Percentiles rank a stretch among this genome's conserved stretches.
phyloP scores from a whole-genome alignment of 2,113 vertebrate genomes.

The Apteryx owenii region DNA sequence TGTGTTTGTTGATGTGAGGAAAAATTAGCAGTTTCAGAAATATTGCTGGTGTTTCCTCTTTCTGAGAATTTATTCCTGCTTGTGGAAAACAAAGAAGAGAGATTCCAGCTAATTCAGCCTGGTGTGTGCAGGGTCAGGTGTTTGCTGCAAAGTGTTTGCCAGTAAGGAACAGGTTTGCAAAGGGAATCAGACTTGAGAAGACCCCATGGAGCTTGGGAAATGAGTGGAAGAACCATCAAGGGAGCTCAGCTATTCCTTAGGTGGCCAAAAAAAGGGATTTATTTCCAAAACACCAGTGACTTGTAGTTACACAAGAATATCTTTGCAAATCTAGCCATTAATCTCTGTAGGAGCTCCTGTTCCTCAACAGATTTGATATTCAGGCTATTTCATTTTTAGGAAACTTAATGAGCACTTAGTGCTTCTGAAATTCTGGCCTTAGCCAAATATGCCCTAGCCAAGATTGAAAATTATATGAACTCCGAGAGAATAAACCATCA shows the following conservation, averaged over 20 bases:
- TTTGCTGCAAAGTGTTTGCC: accelerated
- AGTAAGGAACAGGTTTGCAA: background rate
- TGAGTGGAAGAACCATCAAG: background rate
- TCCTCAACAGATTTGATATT: background rate
- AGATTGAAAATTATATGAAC: background rate
- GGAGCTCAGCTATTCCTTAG: background rate
- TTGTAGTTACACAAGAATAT: background rate
- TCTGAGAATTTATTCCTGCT: background rate
- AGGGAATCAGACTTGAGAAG: background rate
- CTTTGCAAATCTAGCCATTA: background rate
- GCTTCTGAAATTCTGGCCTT: background rate
- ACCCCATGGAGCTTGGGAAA: accelerated
- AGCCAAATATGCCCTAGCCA: background rate
- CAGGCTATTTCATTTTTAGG: background rate
- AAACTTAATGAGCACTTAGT: background rate
- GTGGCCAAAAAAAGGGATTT: background rate
- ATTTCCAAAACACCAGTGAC: background rate
- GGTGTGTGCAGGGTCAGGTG: background rate
- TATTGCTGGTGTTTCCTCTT: background rate
- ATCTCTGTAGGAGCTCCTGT: background rate
- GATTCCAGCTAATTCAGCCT: background rate
- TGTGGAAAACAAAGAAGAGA: background rate
- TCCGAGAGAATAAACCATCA: conserved; percentile 3
- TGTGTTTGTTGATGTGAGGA: background rate
- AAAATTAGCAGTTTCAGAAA: background rate